A percentile compares a stretch with the other conserved stretches of the same genome.
Evolutionary conservation across 1,140 invertebrate genomes (phyloP).

Genomic region (Spodoptera litura): DNA sequence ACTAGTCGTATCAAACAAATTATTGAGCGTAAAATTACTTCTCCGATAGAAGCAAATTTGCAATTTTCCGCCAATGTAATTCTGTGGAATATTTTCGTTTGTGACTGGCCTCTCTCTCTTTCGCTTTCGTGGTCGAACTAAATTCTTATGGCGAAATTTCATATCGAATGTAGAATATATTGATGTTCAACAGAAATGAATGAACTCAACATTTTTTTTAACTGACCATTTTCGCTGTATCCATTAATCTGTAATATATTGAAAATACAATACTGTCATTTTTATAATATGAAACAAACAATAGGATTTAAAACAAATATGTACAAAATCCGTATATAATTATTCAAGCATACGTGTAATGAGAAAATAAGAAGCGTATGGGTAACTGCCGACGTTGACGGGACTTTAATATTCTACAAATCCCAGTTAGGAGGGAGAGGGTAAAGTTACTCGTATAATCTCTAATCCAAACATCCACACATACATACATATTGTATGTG

Average conservation of each 20-base stretch:
- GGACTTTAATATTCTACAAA: constrained; percentile 23
- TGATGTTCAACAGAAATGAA: no score
- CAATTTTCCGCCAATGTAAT: not conserved
- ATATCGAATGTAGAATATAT: no score
- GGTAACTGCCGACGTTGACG: constrained; percentile 7
- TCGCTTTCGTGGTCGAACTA: no score
- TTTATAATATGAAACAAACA: no score
- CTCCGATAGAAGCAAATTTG: not conserved
- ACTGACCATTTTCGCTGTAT: no score
- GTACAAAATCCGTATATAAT: not conserved
- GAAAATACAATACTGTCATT: no score
- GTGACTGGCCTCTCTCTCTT: no score
- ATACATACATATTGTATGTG: not conserved
- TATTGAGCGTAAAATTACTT: constrained; percentile 15
- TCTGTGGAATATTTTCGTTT: not conserved
- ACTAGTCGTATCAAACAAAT: not conserved
- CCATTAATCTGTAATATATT: no score
- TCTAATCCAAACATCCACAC: constrained; percentile 1
- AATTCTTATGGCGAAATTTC: no score
- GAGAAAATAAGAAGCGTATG: constrained; percentile 16
- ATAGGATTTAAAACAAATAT: no score
- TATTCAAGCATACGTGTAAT: not conserved
- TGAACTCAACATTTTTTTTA: no score
- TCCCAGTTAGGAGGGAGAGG: not conserved
- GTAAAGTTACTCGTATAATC: constrained; percentile 25